These are phyloP conservation scores for Microtus montanus DNA, from an alignment of 2,113 vertebrate species.

Conservation along the genomic window DNA sequence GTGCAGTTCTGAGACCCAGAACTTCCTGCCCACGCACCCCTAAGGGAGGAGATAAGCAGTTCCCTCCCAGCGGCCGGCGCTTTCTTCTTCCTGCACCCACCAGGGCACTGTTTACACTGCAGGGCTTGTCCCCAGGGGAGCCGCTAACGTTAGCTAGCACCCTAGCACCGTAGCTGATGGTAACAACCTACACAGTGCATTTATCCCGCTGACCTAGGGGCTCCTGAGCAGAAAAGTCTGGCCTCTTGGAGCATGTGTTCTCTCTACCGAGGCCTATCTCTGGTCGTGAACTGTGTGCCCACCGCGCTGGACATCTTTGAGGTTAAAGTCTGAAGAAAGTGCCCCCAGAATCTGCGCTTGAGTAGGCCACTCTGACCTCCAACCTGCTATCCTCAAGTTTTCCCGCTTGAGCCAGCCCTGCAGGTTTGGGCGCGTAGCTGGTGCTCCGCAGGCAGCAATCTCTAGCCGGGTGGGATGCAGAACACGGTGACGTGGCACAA, in stretches of 20 bases:
- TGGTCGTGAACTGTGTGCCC: not conserved
- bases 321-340: not conserved
- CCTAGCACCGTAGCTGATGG: not conserved
- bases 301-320: fast-evolving
- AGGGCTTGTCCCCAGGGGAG: not conserved
- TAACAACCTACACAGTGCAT: not conserved
- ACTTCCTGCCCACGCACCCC: not conserved
- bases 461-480: not conserved
- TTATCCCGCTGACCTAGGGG: not conserved
- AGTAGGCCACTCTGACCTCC: not conserved
- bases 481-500: not conserved
- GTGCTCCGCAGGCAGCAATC: not conserved
- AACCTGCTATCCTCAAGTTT: not conserved
- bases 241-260: fast-evolving
- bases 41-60: not conserved
- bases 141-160: not conserved
- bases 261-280: not conserved
- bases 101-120: slow-evolving; percentile 40
- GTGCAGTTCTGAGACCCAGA: not conserved
- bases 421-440: not conserved
- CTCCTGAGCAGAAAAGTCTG: not conserved
- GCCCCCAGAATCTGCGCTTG: not conserved
- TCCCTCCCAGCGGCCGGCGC: not conserved
- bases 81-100: not conserved
- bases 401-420: not conserved